These are phyloP conservation scores for Anadara kagoshimensis DNA, from an alignment of 1,140 invertebrate species.

Conservation along the genomic window DNA sequence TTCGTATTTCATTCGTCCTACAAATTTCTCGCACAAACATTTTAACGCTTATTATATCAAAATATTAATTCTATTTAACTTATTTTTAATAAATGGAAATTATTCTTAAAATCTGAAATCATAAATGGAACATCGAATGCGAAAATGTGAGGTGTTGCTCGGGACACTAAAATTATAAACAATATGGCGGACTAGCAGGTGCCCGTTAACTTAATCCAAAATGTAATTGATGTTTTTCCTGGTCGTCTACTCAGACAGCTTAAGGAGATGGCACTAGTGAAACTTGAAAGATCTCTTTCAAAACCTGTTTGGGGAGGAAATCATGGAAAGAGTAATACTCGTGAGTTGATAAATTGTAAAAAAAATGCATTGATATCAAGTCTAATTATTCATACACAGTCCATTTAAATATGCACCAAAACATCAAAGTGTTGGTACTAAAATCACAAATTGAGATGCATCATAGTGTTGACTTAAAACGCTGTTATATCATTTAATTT, in stretches of 20 bases:
- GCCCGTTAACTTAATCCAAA: conserved; percentile 13
- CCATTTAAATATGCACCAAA: too few species aligned
- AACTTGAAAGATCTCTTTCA: conserved; percentile 17
- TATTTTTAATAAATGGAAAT: neutral
- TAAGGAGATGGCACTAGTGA: conserved; percentile 41
- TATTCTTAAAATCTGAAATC: neutral
- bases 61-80: neutral
- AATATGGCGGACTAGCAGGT: conserved; percentile 51
- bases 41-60: neutral
- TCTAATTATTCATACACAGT: too few species aligned
- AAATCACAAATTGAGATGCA: too few species aligned
- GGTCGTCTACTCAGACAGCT: neutral
- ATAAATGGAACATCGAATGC: conserved; percentile 2
- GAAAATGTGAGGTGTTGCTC: conserved; percentile 39
- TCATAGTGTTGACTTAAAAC: too few species aligned
- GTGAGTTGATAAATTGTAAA: too few species aligned
- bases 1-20: neutral
- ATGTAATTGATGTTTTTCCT: neutral
- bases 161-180: conserved; percentile 49
- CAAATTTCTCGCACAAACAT: neutral
- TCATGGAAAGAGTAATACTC: conserved; percentile 10
- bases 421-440: too few species aligned
- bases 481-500: too few species aligned
- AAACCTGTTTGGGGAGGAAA: conserved; percentile 16
- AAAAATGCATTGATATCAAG: too few species aligned